These are phyloP conservation scores for Delichon dasypus DNA, from an alignment of 2,797 vertebrate genomes.

Conservation along the genomic window DNA sequence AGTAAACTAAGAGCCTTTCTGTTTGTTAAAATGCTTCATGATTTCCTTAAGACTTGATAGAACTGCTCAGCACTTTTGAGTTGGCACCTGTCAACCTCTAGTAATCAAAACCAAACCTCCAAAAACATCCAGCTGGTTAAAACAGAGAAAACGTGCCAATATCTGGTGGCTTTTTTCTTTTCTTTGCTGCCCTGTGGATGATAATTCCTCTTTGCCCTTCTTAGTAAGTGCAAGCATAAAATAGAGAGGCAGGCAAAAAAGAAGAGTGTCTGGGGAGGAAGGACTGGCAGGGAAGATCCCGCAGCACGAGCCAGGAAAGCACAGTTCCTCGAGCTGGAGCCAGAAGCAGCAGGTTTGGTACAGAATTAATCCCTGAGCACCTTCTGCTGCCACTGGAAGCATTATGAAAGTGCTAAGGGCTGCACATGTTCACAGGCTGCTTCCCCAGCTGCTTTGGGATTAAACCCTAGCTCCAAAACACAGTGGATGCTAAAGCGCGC, in stretches of 20 bases:
- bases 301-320: neutral
- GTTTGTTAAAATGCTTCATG: neutral
- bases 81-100: neutral
- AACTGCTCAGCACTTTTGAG: neutral
- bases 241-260: neutral
- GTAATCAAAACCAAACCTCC: neutral
- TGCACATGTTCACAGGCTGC: constrained; percentile 35
- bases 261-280: neutral
- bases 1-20: neutral
- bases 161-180: neutral
- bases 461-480: neutral
- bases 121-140: neutral
- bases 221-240: neutral
- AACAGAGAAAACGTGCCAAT: neutral
- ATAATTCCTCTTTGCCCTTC: constrained; percentile 2
- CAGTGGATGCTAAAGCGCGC: fast-evolving
- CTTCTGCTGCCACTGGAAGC: constrained; percentile 34
- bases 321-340: neutral
- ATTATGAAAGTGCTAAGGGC: neutral
- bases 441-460: constrained; percentile 32
- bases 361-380: constrained; percentile 20
- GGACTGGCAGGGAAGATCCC: neutral
- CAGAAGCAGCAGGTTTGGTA: constrained; percentile 46
- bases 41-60: neutral
- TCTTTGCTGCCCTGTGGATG: neutral